phyloP scores from a whole-genome alignment of 1,140 invertebrate genomes.

The Drosophila tsacasi region DNA sequence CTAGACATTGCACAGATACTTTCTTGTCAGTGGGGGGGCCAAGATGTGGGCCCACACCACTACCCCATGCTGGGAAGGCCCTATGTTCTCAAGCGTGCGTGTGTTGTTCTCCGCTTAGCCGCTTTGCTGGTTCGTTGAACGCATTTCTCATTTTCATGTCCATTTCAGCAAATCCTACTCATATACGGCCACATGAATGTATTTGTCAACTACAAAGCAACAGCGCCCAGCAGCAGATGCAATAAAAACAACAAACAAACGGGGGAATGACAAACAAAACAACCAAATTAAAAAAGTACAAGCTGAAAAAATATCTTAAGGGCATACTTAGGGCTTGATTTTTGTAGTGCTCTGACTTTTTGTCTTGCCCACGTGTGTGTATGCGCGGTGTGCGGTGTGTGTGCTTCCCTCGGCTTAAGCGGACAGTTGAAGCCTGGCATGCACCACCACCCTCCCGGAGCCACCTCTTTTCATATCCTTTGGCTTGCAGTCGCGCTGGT shows the following conservation, averaged over 20 bases:
- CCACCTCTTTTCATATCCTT: constrained; percentile 20
- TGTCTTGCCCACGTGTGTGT: constrained; percentile 47
- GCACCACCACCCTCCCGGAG: constrained; percentile 1
- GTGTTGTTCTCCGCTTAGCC: constrained; percentile 50
- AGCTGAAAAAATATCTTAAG: constrained; percentile 77
- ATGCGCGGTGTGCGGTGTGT: constrained; percentile 1
- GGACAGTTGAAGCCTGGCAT: constrained; percentile 54
- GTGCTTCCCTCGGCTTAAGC: constrained; percentile 57
- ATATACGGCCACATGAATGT: constrained; percentile 64
- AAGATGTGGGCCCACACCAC: constrained; percentile 11
- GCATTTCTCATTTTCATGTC: constrained; percentile 82
- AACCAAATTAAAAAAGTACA: constrained; percentile 72
- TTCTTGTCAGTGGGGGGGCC: constrained; percentile 52
- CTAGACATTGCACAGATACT: constrained; percentile 38
- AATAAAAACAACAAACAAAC: constrained; percentile 47
- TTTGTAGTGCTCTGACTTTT: constrained; percentile 71
- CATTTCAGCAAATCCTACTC: constrained; percentile 75
- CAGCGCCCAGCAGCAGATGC: constrained; percentile 28
- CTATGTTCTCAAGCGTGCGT: constrained; percentile 17
- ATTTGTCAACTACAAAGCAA: constrained; percentile 75
- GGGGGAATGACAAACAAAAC: constrained; percentile 71
- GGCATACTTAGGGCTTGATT: constrained; percentile 79
- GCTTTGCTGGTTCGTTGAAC: constrained; percentile 78
- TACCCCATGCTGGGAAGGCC: neutral
- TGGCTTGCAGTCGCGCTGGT: constrained; percentile 57